Conservation (phyloP, 2,113 vertebrate genomes). For the Vimba vimba region DNA sequence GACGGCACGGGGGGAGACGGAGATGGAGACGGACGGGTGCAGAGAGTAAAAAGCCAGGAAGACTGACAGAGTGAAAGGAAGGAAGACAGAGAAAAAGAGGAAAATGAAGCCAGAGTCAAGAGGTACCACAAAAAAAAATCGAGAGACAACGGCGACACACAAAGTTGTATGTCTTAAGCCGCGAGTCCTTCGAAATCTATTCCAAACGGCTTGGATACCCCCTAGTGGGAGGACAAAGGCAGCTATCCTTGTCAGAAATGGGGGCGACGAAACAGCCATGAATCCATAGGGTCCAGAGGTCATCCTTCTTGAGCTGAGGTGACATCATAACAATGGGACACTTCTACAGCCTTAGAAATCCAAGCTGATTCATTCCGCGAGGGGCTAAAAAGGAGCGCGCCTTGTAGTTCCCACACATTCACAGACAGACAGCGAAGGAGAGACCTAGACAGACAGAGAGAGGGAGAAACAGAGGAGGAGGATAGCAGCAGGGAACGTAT, state of each 20-base stretch:
- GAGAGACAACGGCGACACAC: conserved; percentile 22
- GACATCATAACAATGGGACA: conserved; percentile 99
- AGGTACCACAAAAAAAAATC: conserved; percentile 19
- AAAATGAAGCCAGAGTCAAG: conserved; percentile 9
- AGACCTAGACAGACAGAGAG: conserved; percentile 40
- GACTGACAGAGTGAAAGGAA: conserved; percentile 36
- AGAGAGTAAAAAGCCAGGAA: conserved; percentile 43
- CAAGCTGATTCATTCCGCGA: conserved; percentile 91
- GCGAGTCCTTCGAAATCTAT: conserved; percentile 77
- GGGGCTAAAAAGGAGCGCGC: conserved; percentile 86
- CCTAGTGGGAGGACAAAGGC: conserved; percentile 92
- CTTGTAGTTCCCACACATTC: conserved; percentile 94
- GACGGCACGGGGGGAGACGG: conserved; percentile 10
- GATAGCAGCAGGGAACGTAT: conserved; percentile 68
- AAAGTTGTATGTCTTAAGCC: conserved; percentile 75
- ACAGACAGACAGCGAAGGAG: conserved; percentile 57
- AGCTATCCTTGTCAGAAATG: conserved; percentile 76
- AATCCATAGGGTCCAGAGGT: conserved; percentile 96
- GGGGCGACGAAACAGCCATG: conserved; percentile 79
- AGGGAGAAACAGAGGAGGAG: conserved; percentile 61
- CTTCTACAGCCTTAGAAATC: conserved; percentile 87
- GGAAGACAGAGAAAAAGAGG: conserved; percentile 20
- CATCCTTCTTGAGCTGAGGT: conserved; percentile 93
- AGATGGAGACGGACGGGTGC: conserved; percentile 56
- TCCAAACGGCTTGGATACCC: conserved; percentile 94